Base-by-base conservation (phyloP, 2,113 vertebrate species). In the Mobula birostris region DNA sequence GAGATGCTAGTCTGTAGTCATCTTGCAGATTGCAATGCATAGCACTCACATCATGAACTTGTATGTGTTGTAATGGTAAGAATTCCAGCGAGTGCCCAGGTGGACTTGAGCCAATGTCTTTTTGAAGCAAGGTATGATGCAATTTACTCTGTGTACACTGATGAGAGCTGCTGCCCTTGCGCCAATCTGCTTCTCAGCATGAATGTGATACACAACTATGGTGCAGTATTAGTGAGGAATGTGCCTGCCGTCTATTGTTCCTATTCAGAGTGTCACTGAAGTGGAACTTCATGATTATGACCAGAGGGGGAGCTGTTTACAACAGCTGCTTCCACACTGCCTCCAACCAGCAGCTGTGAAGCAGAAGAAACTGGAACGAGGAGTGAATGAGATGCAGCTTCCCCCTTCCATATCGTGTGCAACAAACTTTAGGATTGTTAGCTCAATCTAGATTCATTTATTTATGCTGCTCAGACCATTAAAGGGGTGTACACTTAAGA, bases 241-340 rank as follows among this genome's bases (percentile, higher is more conserved):
- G n/a, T n/a, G 85, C 85, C 61, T 63, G 40, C 58, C 66, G 85
- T 61, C 85, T 9, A 90, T 66, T 90, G 61, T 90, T 66, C 85
- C 85, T 15, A 19, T 90, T 90, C 85, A 90, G 11, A 66, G 85
- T 90, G 61, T 32, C 85, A 90, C 85, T 90, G 85, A 90, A 90
- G 85, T 29, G 61, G 29, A 90, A 66, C 85, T 90, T 90, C 85
- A 90, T 90, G 61, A 32, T 48, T 90, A 63, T 90, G 61, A 90
- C 85, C 85, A 66, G 85, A 90, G 85, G 61, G 85, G 85, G 85
- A 66, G 85, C 85, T 90, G 61, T 90, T 90, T 90, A 90, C 85
- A 90, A 32, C 29, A 90, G 85, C 85, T 66, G 85, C 85, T 66
- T 90, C 85, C 85, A 90, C 66, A 61, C 61, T 90, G 85, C 85